Conservation (phyloP, 2,113 vertebrate species). For the Microtus pennsylvanicus region DNA sequence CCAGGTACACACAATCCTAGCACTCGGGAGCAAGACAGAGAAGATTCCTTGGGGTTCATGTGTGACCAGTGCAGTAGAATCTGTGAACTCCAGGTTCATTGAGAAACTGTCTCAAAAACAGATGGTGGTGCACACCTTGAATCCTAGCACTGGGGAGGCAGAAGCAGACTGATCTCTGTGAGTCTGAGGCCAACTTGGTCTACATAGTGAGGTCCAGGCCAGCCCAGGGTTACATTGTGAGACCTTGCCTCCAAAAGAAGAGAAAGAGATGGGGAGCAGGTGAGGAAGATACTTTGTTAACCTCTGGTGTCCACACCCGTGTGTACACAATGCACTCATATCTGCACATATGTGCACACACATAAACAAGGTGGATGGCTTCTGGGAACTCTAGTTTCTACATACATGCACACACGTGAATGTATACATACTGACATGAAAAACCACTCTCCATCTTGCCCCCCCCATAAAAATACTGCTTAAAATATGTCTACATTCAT, state of each 20-base stretch:
- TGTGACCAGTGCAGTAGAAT: not conserved
- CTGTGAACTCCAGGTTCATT: not conserved
- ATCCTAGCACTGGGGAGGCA: not conserved
- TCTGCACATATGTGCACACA: not conserved
- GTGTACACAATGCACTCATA: not conserved
- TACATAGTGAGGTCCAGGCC: not conserved
- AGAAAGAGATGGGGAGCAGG: not conserved
- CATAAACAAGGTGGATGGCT: not conserved
- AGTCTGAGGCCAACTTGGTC: not conserved
- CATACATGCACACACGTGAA: not conserved
- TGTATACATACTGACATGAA: not conserved
- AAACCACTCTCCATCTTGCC: no score
- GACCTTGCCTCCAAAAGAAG: not conserved
- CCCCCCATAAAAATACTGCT: not conserved
- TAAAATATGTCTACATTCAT: not conserved
- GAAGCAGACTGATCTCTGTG: not conserved
- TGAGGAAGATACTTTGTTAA: not conserved
- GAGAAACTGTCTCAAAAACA: not conserved
- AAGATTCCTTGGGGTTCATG: no score
- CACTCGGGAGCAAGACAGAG: not conserved
- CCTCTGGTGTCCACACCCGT: not conserved
- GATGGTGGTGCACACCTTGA: no score
- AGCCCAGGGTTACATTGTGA: not conserved
- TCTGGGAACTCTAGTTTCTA: not conserved
- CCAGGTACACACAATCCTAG: not conserved